Base-by-base conservation (phyloP, 2,888 invertebrate species). In the Bembecia ichneumoniformis region DNA sequence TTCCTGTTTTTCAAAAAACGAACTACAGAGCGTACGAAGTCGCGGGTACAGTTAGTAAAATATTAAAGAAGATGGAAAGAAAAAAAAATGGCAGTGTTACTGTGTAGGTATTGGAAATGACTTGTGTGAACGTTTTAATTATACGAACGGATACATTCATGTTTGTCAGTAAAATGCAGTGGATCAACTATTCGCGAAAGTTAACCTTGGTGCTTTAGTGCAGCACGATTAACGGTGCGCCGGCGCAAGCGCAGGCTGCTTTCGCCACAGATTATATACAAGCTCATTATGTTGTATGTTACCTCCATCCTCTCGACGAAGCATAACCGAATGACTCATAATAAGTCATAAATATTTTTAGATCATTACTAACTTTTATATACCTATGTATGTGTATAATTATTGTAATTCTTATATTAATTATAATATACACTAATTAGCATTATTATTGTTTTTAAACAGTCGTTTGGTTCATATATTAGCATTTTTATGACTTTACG, bases 281-380 rank as follows among this genome's bases (percentile, higher is more conserved):
- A 28, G 20, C 20, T 14, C 28, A 46, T 46, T 28, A 15, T 44
- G 15, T 44, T 13, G 5, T 15, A 17, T 35, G 40, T 16, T 40
- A 44, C 52, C 51, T 51, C 50, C 55, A 55, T 56, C 50, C 51
- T 55, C 55, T 60, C 28, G 28, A 55, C 50, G 50, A 60, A 28
- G 20, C 57, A 58, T 59, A 64, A 55, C 50, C 64, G 52, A 59
- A 56, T 75, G 79, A 78, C 58, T 78, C 78, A 76, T 58, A 55
- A 60, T 58, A 66, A 65, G 67, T 80, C 78, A 81, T 76, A 68
- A 68, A 74, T 81, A 81, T 77, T 76, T 77, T 78, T 79, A 78
- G 76, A 74, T 68, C 64, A 66, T 62, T 60, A 60, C 58, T 58
- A 44, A 15, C 5, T 44, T 44, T 15, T 15, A 44, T 44, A 15